Evolutionary conservation across 2,113 vertebrate species (phyloP).

Genomic region (Camarhynchus parvulus): DNA sequence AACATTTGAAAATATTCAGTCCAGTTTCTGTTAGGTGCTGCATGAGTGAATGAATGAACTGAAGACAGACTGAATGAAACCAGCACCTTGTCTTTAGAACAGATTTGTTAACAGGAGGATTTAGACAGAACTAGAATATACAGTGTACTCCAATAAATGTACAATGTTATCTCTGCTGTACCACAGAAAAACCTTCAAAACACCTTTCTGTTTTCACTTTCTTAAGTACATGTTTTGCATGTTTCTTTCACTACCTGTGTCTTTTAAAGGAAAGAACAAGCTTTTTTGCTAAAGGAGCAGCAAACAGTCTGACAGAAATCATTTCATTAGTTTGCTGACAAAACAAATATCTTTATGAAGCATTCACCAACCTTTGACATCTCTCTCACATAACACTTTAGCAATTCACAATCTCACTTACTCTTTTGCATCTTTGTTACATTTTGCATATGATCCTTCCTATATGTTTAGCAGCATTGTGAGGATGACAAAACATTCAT

Average conservation of each 20-base stretch:
- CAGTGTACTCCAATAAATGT: background rate
- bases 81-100: background rate
- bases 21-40: background rate
- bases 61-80: background rate
- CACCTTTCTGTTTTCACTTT: background rate
- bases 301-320: background rate
- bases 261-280: background rate
- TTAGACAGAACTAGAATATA: background rate
- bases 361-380: background rate
- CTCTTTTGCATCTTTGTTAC: background rate
- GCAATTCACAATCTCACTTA: background rate
- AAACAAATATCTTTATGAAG: background rate
- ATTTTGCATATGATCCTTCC: background rate
- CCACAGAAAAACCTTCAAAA: background rate
- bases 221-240: background rate
- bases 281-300: background rate
- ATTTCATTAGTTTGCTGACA: background rate
- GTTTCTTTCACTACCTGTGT: background rate
- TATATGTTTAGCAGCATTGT: background rate
- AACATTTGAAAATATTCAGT: background rate
- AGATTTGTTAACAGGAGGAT: background rate
- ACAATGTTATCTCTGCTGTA: background rate
- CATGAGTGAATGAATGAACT: background rate
- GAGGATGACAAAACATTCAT: conserved; percentile 3
- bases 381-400: background rate